Evolutionary conservation across 2,888 invertebrate genomes (phyloP), one percentile per base, ranked within the genome.

Genomic region (Amiota mariae): DNA sequence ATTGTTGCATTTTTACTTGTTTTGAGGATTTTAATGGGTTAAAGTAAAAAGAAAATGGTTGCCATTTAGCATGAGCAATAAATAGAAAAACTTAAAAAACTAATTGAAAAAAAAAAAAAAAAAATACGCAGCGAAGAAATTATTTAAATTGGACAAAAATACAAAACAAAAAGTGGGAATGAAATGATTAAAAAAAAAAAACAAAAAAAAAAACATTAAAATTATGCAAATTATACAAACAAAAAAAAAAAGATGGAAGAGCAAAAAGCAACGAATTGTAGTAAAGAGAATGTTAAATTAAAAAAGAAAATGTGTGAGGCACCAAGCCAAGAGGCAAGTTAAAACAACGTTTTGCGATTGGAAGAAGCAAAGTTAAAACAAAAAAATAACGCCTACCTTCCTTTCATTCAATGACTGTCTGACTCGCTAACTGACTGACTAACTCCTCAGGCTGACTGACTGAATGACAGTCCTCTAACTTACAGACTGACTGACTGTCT

Each of bases 321-420:
- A 77, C 76, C 77, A 78, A 68, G 77, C 75, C 73, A 72, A 78
- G 36, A 36, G 36, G 36, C 36, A 36, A 36, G 6, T 36, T 36
- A 36, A 36, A 36, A 73, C 80, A 78, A 75, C 80, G 82, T 78
- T 82, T 81, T 80, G 81, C 85, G 84, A 87, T 87, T 87, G 87
- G 87, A 81, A 81, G 82, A 79, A 78, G 77, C 73, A 36, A 36
- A 36, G 36, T 36, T 36, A 6, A 36, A 36, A 36, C 75, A 72
- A 77, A 79, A 72, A 77, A 79, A 78, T 56, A 71, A 72, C 75
- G 75, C 76, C 73, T 75, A 75, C 72, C 64, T 18, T 59, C 10
- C 59, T 36, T 36, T 6, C 36, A 36, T 36, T 36, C 36, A 36
- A 36, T 36, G 3, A 4, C 36, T 36, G 36, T 6, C 36, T 36